Evolutionary conservation across 2,797 vertebrate genomes (phyloP), one percentile per base, ranked within the genome.

Genomic region (Paguma larvata): DNA sequence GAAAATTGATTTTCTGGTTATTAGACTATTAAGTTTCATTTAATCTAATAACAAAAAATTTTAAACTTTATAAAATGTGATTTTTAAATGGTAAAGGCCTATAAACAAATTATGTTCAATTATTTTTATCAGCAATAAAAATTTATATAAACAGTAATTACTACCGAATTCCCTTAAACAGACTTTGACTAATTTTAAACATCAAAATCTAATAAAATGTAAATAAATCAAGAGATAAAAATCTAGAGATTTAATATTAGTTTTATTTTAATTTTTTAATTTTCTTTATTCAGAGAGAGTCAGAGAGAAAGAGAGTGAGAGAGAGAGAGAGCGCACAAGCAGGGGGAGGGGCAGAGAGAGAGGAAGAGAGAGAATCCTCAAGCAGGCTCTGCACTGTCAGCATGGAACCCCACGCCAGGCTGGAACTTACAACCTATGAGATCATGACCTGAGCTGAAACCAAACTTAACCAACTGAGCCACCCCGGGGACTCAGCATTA

Each of bases 1-100:
- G 92, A 67, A 89, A 89, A 82, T 53, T 85, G 6, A 80, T 72
- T 73, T 82, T 93, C 15, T 82, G 32, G n/a, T 82, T 89, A 78
- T 85, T 70, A 14, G 19, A 62, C 10, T 80, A 75, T 75, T 93
- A 92, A 34, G 6, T 73, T 94, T 62, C 15, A 91, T 75, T 92
- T 82, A n/a, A 63, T 78, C 89, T 75, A 92, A 94, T 80, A 59
- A 73, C 27, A 30, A 86, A 84, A 96, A 41, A 10, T 27, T 44
- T 53, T 48, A 75, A 93, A 23, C 15, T 84, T 89, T 62, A 75
- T 30, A 65, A 89, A 92, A 78, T 32, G 1, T 56, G 13, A 51
- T 41, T 62, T 95, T 90, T 56, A 90, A 92, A 34, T 53, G 65
- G 19, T 82, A 80, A 44, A 73, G 13, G 3, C 2, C 15, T 77